A percentile compares a stretch with the other conserved stretches of the same genome.
Conservation (phyloP, 2,797 vertebrate genomes). For the Eutrigla gurnardus region DNA sequence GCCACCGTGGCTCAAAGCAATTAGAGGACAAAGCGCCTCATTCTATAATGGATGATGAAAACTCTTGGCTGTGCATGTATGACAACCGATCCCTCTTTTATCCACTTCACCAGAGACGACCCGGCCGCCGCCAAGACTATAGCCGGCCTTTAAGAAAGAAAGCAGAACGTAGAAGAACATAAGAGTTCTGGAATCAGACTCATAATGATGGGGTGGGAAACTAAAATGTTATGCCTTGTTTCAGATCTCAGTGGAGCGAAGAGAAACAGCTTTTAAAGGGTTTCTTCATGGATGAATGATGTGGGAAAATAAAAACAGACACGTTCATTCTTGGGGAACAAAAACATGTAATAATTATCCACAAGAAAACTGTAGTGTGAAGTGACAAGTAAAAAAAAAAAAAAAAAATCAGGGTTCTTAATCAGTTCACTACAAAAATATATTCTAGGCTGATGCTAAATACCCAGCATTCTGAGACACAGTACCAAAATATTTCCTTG, state of each 20-base stretch:
- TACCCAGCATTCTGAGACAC: slow-evolving; percentile 82
- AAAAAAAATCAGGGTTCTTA: slow-evolving; percentile 75
- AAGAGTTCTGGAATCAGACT: neutral
- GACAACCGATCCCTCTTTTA: slow-evolving; percentile 67
- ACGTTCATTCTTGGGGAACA: slow-evolving; percentile 66
- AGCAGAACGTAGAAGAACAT: neutral
- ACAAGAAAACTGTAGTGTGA: slow-evolving; percentile 84
- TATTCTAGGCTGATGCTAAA: slow-evolving; percentile 84
- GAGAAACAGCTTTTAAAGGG: neutral
- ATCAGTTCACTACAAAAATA: slow-evolving; percentile 89
- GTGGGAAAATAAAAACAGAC: slow-evolving; percentile 56
- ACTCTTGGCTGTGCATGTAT: slow-evolving; percentile 70
- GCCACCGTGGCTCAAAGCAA: slow-evolving; percentile 52
- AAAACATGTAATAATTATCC: slow-evolving; percentile 79
- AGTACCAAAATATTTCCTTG: slow-evolving; percentile 87
- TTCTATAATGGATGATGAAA: slow-evolving; percentile 79
- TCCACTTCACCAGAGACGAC: slow-evolving; percentile 52
- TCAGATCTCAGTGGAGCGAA: neutral
- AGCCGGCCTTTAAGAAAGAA: slow-evolving; percentile 3
- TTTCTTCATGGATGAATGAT: too few relatives aligned
- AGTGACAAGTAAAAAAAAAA: slow-evolving; percentile 72
- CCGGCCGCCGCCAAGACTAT: slow-evolving; percentile 16
- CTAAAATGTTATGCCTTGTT: slow-evolving; percentile 3
- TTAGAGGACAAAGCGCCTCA: slow-evolving; percentile 77
- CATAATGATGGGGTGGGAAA: slow-evolving; percentile 9